These are phyloP conservation scores for Bembecia ichneumoniformis DNA, from an alignment of 2,888 invertebrate species.

Conservation along the genomic window DNA sequence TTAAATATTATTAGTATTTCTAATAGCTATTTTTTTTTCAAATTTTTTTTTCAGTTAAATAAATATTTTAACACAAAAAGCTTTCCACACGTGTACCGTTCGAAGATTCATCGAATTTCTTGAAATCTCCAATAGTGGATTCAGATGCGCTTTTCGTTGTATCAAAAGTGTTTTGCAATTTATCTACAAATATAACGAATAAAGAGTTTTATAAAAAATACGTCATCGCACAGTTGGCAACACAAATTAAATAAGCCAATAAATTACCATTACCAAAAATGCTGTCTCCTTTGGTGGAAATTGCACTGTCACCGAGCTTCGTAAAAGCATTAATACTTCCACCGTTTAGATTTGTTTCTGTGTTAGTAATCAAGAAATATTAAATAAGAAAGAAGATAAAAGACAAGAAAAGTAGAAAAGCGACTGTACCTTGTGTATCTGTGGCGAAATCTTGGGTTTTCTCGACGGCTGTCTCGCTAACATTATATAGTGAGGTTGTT, in stretches of 20 bases:
- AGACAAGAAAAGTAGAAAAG: background rate
- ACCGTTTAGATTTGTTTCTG: no score
- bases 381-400: constrained; percentile 1
- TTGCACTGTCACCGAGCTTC: no score
- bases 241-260: no score
- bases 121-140: constrained; percentile 14
- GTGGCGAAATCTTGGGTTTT: constrained; percentile 18
- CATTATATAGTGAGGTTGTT: constrained; percentile 27
- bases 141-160: constrained; percentile 17
- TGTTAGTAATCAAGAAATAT: constrained; percentile 7
- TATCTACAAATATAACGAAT: constrained; percentile 23
- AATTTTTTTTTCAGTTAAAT: no score
- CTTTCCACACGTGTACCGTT: constrained; percentile 20
- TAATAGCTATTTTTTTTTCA: no score
- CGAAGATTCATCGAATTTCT: constrained; percentile 20
- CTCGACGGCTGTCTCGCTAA: constrained; percentile 17
- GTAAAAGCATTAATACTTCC: no score
- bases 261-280: no score
- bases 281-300: no score
- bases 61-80: no score
- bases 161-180: constrained; percentile 20
- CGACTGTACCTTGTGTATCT: constrained; percentile 22
- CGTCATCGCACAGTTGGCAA: background rate
- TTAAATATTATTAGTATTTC: no score
- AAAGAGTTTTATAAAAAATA: constrained; percentile 5